Base-by-base conservation (phyloP, 1,140 invertebrate species). In the Papilio glaucus region DNA sequence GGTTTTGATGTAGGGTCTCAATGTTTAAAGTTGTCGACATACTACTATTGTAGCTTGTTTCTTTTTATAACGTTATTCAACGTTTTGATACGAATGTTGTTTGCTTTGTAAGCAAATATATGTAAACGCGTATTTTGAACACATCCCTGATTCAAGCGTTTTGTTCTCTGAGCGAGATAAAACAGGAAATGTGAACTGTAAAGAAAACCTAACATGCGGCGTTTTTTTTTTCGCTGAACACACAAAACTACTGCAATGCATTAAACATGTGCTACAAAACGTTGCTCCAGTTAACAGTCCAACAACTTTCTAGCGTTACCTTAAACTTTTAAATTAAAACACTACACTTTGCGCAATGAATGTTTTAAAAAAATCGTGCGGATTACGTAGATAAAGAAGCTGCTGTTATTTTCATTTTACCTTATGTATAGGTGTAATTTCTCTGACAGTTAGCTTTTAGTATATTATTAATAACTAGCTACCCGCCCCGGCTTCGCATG, bases 241-340 rank as follows among this genome's bases (percentile, higher is more conserved):
- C 42, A 53, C 21, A 24, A 53, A 53, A 53, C 49, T 24, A 12
- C 49, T 53, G 49, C 49, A 53, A 53, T 53, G 49, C 49, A 53
- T 53, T 53, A 53, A 53, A 24, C 49, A 53, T 53, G 21, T 53
- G 21, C 49, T 21, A 24, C 21, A 53, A 53, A 53, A 53, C 21
- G 49, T 53, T 53, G 24, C 21, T 53, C 49, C 49, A 53, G 18
- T 53, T 53, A 53, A 53, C 49, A 2, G 6, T n/a, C 29, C 21
- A 24, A 21, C 45, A 49, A 49, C 21, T 57, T 57, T 57, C 21
- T 57, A 9, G 24, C 18, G 49, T 57, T 57, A 57, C 21, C 49
- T 57, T 57, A 57, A 57, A 57, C 49, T 57, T 57, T 57, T 57
- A 57, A 57, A 57, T 57, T 57, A 57, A 57, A 57, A 57, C 42